A percentile compares a stretch with the other conserved stretches of the same genome.
Conservation (phyloP, 2,113 vertebrate genomes). For the Sinocyclocheilus anophthalmus region DNA sequence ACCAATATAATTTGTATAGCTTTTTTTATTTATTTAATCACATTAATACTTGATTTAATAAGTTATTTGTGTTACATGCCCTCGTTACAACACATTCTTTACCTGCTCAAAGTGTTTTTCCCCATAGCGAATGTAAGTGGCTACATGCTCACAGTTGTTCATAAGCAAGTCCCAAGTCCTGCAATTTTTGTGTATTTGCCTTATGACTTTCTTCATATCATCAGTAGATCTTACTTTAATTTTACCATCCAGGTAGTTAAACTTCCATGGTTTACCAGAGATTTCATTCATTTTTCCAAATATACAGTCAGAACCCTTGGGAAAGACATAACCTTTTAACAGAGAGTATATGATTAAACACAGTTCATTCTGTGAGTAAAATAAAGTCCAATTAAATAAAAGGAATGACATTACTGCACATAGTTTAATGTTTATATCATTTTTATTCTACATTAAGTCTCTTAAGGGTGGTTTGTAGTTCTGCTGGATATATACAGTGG, state of each 20-base stretch:
- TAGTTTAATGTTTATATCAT: too few relatives aligned
- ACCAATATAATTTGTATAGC: too few relatives aligned
- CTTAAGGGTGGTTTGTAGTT: too few relatives aligned
- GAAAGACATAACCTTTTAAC: background rate
- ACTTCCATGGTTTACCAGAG: background rate
- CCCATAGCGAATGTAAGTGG: background rate
- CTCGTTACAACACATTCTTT: background rate
- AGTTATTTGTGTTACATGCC: too few relatives aligned
- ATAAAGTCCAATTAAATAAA: background rate
- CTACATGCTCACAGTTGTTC: slow-evolving; percentile 5
- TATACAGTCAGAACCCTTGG: background rate
- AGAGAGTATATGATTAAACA: background rate
- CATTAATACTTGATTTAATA: background rate
- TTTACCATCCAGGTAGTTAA: background rate
- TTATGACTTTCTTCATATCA: background rate
- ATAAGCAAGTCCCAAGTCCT: background rate
- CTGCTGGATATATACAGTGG: too few relatives aligned
- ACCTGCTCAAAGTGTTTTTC: slow-evolving; percentile 15
- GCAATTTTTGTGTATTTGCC: background rate
- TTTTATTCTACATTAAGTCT: too few relatives aligned
- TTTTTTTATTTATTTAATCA: background rate
- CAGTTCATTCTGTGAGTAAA: background rate
- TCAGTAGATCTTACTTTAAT: background rate
- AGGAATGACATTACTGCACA: too few relatives aligned
- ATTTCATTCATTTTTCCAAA: background rate